Evolutionary conservation across 2,888 invertebrate genomes (phyloP), one percentile per base, ranked within the genome.

Genomic region (Ctena decussata): DNA sequence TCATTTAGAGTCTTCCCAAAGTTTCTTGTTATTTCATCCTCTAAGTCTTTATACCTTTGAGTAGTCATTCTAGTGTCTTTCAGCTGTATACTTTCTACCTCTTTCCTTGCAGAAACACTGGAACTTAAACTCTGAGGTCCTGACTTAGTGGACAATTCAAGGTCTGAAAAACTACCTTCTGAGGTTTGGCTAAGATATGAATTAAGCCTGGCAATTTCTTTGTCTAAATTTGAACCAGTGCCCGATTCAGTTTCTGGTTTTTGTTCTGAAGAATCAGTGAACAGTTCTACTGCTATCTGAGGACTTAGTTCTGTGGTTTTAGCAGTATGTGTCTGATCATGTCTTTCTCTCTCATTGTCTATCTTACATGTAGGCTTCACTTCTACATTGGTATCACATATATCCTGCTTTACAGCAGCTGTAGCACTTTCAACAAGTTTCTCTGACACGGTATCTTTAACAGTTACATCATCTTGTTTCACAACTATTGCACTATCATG

Each of bases 131-230:
- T 30, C 27, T 72, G 72, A 15, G 72, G 8, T 11, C 32, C 24
- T 44, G 72, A 41, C 1, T n/a, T 70, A 27, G 37, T 8, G 12
- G 72, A 39, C n/a, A 21, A 11, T 41, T 75, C 80, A 24, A 30
- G 27, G 11, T 70, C 69, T 24, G 35, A n/a, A 1, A n/a, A n/a
- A 21, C 27, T n/a, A 70, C 30, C 0, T 8, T 80, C 80, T 39
- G 74, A 73, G 27, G 82, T 70, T 37, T 78, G 65, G 72, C 84
- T 83, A 37, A 86, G 69, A 53, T 72, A 86, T 15, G 78, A 77
- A 60, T 88, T 77, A 12, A 85, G 53, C 49, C 82, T 76, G n/a
- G 83, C 78, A 37, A 84, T 79, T 70, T 85, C 85, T 76, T 49
- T 81, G 30, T 84, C 84, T 24, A 84, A 44, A 74, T 53, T 80